Conservation (phyloP, 2,888 invertebrate genomes). For the Steinernema carpocapsae region DNA sequence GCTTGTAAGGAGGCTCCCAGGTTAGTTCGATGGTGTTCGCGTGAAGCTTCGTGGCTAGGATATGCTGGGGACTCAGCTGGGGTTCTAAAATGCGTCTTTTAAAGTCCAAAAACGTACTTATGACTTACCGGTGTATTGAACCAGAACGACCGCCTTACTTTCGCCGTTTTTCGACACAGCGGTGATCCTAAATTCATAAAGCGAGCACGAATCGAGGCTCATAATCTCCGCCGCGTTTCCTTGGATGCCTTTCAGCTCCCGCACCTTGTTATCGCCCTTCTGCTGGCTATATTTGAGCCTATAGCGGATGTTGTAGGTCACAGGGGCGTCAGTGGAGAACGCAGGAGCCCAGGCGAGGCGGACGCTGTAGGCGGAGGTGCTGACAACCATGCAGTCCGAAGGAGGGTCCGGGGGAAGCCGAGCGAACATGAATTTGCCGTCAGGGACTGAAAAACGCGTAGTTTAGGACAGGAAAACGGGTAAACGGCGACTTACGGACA, state of each 20-base stretch:
- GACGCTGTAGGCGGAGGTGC: constrained; percentile 67
- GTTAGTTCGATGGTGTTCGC: constrained; percentile 57
- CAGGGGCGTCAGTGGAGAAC: constrained; percentile 63
- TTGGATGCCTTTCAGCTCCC: constrained; percentile 56
- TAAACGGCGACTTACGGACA: no score
- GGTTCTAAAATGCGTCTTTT: constrained; percentile 53
- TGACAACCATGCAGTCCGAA: constrained; percentile 66
- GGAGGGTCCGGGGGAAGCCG: no score
- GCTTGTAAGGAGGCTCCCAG: constrained; percentile 56
- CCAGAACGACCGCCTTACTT: no score
- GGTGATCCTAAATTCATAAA: constrained; percentile 67
- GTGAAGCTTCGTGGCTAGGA: constrained; percentile 61
- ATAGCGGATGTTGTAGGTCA: constrained; percentile 60
- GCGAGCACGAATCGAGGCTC: constrained; percentile 66
- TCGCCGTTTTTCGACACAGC: constrained; percentile 67
- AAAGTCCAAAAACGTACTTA: no score
- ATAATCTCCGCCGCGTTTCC: constrained; percentile 65
- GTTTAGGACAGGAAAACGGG: no score
- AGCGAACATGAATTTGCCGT: no score
- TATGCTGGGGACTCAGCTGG: constrained; percentile 67
- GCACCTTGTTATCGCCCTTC: no score
- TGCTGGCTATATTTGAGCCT: no score
- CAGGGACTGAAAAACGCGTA: no score
- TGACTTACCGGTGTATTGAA: no score
- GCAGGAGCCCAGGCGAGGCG: constrained; percentile 66